Evolutionary conservation across 2,888 invertebrate species (phyloP).

Genomic region (Dasypolia templi): DNA sequence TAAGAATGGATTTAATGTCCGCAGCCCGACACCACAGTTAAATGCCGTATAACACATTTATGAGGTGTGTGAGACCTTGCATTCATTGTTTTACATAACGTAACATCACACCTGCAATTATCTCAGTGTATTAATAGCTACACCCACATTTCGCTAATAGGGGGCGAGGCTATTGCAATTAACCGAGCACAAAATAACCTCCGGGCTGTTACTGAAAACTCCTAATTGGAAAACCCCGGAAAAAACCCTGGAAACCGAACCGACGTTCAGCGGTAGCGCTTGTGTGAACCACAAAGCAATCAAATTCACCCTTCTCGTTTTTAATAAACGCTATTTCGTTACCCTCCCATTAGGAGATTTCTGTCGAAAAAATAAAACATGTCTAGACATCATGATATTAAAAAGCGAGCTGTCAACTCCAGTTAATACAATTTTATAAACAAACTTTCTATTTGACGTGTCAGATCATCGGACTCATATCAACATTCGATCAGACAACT

Average conservation of each 20-base stretch:
- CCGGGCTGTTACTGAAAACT: not conserved
- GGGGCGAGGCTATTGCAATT: not conserved
- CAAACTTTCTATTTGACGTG: conserved; percentile 1
- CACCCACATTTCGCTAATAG: not conserved
- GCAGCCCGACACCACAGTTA: too few species aligned
- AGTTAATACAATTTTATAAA: not conserved
- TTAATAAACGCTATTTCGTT: conserved; percentile 7
- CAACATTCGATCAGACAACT: not conserved
- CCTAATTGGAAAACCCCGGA: not conserved
- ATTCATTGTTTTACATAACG: not conserved
- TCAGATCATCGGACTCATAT: not conserved
- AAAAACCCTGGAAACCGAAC: not conserved
- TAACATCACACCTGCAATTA: not conserved
- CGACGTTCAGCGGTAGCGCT: not conserved
- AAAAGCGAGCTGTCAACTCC: conserved; percentile 1
- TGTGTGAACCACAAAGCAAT: not conserved
- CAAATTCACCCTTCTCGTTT: not conserved
- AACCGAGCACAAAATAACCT: not conserved
- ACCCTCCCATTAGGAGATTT: not conserved
- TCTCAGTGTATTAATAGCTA: not conserved
- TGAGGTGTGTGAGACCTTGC: not conserved
- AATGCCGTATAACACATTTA: too few species aligned
- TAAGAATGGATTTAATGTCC: too few species aligned
- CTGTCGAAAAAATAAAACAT: too few species aligned
- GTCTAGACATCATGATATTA: not conserved